Conservation (phyloP, 2,888 invertebrate genomes). For the Drosophila parthenogenetica region DNA sequence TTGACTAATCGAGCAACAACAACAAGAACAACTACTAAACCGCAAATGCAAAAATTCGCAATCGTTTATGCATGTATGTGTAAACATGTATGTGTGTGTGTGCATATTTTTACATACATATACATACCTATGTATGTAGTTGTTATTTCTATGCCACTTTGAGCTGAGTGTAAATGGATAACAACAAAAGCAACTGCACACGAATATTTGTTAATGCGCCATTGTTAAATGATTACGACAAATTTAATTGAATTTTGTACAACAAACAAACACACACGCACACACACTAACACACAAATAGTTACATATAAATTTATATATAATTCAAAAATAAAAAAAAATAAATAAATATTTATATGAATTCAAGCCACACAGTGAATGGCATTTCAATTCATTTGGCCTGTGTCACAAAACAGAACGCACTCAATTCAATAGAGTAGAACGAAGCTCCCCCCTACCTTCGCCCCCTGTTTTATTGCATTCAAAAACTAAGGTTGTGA, state of each 20-base stretch:
- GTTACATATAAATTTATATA: too few relatives aligned
- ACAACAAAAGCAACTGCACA: constrained; percentile 39
- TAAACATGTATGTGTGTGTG: background rate
- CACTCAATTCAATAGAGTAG: constrained; percentile 4
- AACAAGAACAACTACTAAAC: constrained; percentile 27
- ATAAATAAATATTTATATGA: constrained; percentile 6
- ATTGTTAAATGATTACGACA: constrained; percentile 72
- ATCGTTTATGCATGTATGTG: constrained; percentile 7
- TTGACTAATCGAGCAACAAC: constrained; percentile 58
- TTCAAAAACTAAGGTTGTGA: background rate
- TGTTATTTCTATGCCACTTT: constrained; percentile 4
- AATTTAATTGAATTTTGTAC: constrained; percentile 70
- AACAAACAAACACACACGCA: constrained; percentile 19
- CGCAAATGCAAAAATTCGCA: constrained; percentile 37
- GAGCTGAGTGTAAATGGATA: constrained; percentile 53
- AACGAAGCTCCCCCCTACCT: background rate
- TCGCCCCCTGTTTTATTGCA: constrained; percentile 18
- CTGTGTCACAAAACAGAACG: constrained; percentile 12
- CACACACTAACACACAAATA: constrained; percentile 4
- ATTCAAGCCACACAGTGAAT: constrained; percentile 36
- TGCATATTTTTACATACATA: background rate
- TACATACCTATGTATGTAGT: background rate
- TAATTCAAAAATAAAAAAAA: constrained; percentile 16
- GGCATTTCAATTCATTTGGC: constrained; percentile 47
- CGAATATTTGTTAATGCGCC: constrained; percentile 59